Percentiles rank a stretch among this genome's conserved stretches.
Conservation (phyloP, 2,113 vertebrate species). For the Coreoperca whiteheadi region DNA sequence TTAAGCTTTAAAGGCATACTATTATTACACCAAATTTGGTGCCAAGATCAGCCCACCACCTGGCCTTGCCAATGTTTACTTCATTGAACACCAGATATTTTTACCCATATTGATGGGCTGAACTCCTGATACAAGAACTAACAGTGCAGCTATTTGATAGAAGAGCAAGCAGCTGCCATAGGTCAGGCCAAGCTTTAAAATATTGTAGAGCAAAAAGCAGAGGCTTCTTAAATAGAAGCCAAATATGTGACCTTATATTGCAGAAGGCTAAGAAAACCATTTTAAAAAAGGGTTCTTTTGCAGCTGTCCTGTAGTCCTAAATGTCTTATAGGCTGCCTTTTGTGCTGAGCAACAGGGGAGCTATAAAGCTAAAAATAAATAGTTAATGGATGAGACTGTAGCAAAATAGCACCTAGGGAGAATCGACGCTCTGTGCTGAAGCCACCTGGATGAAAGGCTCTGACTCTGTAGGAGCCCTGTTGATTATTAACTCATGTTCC, state of each 20-base stretch:
- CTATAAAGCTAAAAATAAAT: slow-evolving; percentile 80
- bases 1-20: slow-evolving; percentile 15
- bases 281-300: slow-evolving; percentile 11
- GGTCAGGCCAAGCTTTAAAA: not conserved
- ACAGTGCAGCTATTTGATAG: slow-evolving; percentile 23
- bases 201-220: slow-evolving; percentile 2
- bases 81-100: slow-evolving; percentile 56
- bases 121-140: slow-evolving; percentile 16
- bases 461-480: slow-evolving; percentile 26
- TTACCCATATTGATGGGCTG: slow-evolving; percentile 37
- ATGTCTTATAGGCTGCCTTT: slow-evolving; percentile 54
- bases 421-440: slow-evolving; percentile 74
- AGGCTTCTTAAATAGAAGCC: not conserved
- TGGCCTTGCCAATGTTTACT: slow-evolving; percentile 44
- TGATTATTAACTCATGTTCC: slow-evolving; percentile 58
- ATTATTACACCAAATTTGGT: slow-evolving; percentile 19
- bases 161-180: slow-evolving; percentile 9
- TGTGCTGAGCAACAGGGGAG: slow-evolving; percentile 60
- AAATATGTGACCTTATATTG: slow-evolving; percentile 8
- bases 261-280: not conserved
- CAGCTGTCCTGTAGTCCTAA: no score
- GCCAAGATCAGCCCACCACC: slow-evolving; percentile 37
- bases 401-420: slow-evolving; percentile 67
- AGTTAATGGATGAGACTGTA: slow-evolving; percentile 61
- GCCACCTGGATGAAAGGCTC: slow-evolving; percentile 59